Base-by-base conservation (phyloP, 2,797 vertebrate species). In the Scleropages formosus region DNA sequence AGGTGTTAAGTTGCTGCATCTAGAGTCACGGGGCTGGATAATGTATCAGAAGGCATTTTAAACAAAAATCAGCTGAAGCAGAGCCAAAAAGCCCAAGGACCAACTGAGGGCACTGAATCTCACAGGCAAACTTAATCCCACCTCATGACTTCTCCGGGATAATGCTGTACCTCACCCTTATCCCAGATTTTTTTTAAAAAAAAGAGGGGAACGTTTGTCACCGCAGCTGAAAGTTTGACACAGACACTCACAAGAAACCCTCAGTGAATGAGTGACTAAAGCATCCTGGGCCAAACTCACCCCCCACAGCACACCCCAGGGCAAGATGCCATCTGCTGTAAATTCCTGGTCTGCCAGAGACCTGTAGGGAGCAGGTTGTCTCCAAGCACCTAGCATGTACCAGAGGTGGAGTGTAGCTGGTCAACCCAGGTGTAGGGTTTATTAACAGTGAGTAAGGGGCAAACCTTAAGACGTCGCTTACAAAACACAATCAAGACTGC, bases 41-140 rank as follows among this genome's bases (percentile, higher is more conserved):
- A 87, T 83, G 88, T 82, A 86, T 88, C 84, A 85, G 82, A 82
- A 83, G 82, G 83, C 79, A 80, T 89, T 87, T 87, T 82, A 84
- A 83, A 88, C 75, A 75, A 84, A n/a, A 85, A 87, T 87, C 81
- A 83, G 46, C 69, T 79, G 81, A 81, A 84, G 83, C 77, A 75
- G 81, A 78, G 84, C 84, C 77, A 68, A 80, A 78, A 76, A 15
- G 81, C 87, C 77, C 78, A 62, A 81, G 82, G 80, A 78, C 70
- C 16, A 75, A 69, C 73, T 70, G 53, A 77, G 67, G 80, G 81
- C 83, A 83, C 82, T 87, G 84, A 84, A 56, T 83, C 82, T 85
- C 86, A 89, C 86, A 87, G 78, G 82, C 77, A 83, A 87, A 87
- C 81, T 84, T 84, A 84, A 87, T 87, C 81, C 83, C 69, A 78